Evolutionary conservation across 2,888 invertebrate species (phyloP), one percentile per base, ranked within the genome.

Genomic region (Helleia helle): DNA sequence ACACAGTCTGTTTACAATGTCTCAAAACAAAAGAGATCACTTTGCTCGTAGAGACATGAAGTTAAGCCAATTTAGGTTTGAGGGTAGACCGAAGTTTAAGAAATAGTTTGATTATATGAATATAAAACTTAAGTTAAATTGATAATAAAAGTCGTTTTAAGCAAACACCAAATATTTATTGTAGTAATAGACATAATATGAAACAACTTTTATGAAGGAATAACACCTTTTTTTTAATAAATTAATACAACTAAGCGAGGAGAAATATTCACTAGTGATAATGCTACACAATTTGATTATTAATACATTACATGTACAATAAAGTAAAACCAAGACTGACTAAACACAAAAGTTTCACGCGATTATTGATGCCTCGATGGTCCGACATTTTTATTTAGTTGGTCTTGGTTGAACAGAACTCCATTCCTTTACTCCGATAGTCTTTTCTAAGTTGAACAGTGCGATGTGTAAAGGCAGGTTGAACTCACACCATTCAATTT

Each of bases 341-440:
- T 85, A 85, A 86, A 85, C 81, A 79, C 58, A 80, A 83, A 73
- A 55, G 49, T 54, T 69, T n/a, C n/a, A n/a, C n/a, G n/a, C 51
- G 59, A 49, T 55, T 62, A 56, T 61, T 49, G 56, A 61, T 64
- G 66, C 60, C 71, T 62, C 56, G 59, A 57, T 64, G 53, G 52
- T 54, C 51, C 61, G 71, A 63, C 72, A 66, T 63, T 65, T 68
- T 66, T 75, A 83, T 85, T 84, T 85, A 85, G 84, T 84, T 66
- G 77, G 85, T 85, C 86, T 85, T 85, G 85, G 86, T 84, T 80
- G 83, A 84, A 83, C 84, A 69, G 76, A 81, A 83, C 83, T 81
- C 83, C 80, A 79, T 71, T 75, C 83, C 80, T 79, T 81, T 75
- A 80, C 79, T 79, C 74, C 66, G 73, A 65, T 71, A 60, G 84